Base-by-base conservation (phyloP, 2,113 vertebrate genomes). In the Chauna torquata region DNA sequence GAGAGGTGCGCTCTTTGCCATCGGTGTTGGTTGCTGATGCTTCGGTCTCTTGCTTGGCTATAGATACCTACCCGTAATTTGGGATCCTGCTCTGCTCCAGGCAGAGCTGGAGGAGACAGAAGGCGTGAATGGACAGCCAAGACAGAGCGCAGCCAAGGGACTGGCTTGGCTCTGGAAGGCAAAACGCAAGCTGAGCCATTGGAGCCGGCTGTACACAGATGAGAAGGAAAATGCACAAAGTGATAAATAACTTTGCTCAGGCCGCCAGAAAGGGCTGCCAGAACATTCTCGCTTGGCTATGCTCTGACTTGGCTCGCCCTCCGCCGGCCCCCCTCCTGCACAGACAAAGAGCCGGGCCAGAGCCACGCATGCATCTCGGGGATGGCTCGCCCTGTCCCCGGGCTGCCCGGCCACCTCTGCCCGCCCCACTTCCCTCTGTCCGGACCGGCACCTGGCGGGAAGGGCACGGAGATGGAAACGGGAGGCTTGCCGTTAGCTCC, bases 171-270 rank as follows among this genome's bases (percentile, higher is more conserved):
- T 96, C 92, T 82, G 86, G 64, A 79, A 97, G 96, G 95, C 95
- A 97, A 96, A 97, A 96, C 40, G 96, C 97, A 97, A 97, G 94
- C 96, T 97, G 97, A 97, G 97, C 97, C 96, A 94, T 97, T 97
- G 96, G 97, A 97, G 97, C 95, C 77, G 89, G 96, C 95, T 97
- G 97, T 96, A 97, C 96, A 96, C 97, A 97, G 96, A 97, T 97
- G 97, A 97, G 97, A 96, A 97, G 94, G 97, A 97, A 97, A 97
- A 97, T 94, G 96, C 96, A 97, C 96, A 96, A 96, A 97, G 97
- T 97, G 97, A 97, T 97, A 97, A 97, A 97, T 97, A 97, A 97
- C 97, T 97, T 96, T 65, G 87, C 97, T 97, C 4, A 8, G 96
- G 88, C 95, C 83, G 97, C 97, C 97, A 97, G 94, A 85, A 93